Conservation (phyloP, 1,140 invertebrate genomes). For the Pollicipes pollicipes region DNA sequence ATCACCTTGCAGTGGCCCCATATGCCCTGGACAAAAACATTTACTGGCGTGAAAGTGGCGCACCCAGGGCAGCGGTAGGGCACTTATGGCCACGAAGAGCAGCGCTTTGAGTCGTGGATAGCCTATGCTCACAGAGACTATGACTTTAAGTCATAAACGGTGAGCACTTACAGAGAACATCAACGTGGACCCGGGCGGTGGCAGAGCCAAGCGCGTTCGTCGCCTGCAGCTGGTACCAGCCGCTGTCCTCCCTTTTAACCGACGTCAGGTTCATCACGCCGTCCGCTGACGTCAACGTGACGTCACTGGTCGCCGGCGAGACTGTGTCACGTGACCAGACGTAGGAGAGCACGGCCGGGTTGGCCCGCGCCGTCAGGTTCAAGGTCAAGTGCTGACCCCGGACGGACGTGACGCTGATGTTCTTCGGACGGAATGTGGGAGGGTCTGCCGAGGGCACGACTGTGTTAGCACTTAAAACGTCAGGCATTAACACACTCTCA, state of each 20-base stretch:
- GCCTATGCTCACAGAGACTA: not conserved
- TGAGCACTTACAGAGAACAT: constrained; percentile 69
- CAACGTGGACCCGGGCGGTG: constrained; percentile 55
- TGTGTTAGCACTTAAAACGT: no score
- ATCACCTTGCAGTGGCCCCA: no score
- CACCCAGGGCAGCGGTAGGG: no score
- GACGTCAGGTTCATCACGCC: constrained; percentile 64
- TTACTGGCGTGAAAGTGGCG: no score
- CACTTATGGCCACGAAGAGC: no score
- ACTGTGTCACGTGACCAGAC: constrained; percentile 80
- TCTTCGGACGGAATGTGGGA: no score
- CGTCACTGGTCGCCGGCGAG: constrained; percentile 21
- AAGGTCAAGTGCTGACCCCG: constrained; percentile 63
- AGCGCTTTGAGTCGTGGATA: not conserved
- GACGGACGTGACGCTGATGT: not conserved
- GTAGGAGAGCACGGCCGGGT: constrained; percentile 61
- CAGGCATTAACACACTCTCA: no score
- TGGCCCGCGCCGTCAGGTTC: constrained; percentile 59
- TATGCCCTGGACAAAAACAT: no score
- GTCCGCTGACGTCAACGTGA: constrained; percentile 48
- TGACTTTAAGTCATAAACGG: constrained; percentile 2
- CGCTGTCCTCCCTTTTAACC: constrained; percentile 59
- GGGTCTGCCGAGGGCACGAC: no score
- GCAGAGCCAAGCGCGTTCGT: constrained; percentile 76
- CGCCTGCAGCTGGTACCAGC: constrained; percentile 71